Base-by-base conservation (phyloP, 2,888 invertebrate genomes). In the Drosophila macrospina region DNA sequence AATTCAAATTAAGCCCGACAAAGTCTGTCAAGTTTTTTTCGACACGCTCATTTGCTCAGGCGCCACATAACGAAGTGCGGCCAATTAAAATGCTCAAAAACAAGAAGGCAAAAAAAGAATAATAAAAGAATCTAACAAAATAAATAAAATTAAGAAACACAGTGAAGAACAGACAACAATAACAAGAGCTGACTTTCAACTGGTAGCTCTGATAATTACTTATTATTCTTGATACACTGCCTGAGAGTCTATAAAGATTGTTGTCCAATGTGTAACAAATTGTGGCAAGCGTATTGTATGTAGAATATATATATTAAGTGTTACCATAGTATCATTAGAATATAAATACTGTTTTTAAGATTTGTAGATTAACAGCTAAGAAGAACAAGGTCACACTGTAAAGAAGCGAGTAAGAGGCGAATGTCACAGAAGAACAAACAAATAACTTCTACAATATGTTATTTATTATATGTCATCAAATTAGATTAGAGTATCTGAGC, bases 51-150 rank as follows among this genome's bases (percentile, higher is more conserved):
- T 69, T 76, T 71, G 57, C 52, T n/a, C 50, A 71, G 75, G 78
- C 75, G 75, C 75, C 78, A 67, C 44, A 50, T 42, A 62, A 47
- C 52, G 51, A 64, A 45, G 54, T 54, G 64, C 56, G 42, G 76
- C 60, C 71, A 74, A 74, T 74, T 74, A 76, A 74, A 62, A 51
- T 56, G 52, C 57, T 24, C 42, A 55, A 61, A 59, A 68, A 60
- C n/a, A n/a, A n/a, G n/a, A n/a, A n/a, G n/a, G n/a, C n/a, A n/a
- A n/a, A 26, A 28, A 24, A 60, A 42, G 24, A 51, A 13, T n/a
- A 57, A 7, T 6, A 56, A 34, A 5, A 37, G 16, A 20, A 39
- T 4, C 11, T 8, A 52, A 26, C 16, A 39, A 15, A 13, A 52
- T 8, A 47, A 47, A 32, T n/a, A n/a, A 24, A n/a, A 34, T 16